Percentiles rank a stretch among this genome's conserved stretches.
phyloP scores from a whole-genome alignment of 2,113 vertebrate species.

The Pteropus alecto region DNA sequence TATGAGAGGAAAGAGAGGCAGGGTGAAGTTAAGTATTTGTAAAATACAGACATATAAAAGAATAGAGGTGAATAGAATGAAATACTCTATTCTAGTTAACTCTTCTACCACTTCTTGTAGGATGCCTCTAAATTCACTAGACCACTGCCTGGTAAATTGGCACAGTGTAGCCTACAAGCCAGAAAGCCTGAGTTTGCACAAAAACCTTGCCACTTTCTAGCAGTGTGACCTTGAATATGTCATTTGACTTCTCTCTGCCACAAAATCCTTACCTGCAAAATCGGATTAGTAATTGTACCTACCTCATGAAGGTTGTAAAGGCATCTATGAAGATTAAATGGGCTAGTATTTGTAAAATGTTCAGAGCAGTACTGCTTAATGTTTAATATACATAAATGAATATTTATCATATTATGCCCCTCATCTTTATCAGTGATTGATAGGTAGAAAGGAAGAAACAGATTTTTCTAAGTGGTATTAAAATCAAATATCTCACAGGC shows the following conservation, averaged over 20 bases:
- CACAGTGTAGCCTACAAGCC: neutral
- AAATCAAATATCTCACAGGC: neutral
- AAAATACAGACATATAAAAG: neutral
- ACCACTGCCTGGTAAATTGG: neutral
- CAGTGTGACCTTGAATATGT: neutral
- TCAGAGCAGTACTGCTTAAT: neutral
- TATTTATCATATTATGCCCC: neutral
- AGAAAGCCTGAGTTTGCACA: neutral
- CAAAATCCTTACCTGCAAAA: neutral
- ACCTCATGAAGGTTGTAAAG: neutral
- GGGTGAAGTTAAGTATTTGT: neutral
- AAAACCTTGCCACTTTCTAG: neutral
- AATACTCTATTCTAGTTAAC: neutral
- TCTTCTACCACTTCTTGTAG: neutral
- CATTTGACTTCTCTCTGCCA: neutral
- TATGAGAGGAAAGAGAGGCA: neutral
- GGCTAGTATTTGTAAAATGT: neutral
- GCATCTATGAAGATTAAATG: neutral
- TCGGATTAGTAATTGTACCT: neutral
- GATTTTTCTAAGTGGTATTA: neutral
- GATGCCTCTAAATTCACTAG: neutral
- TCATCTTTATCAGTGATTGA: neutral
- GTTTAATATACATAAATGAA: neutral
- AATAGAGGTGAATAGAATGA: neutral
- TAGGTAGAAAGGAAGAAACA: neutral